Conservation (phyloP, 1,140 invertebrate genomes). For the Neotoxoptera formosana region DNA sequence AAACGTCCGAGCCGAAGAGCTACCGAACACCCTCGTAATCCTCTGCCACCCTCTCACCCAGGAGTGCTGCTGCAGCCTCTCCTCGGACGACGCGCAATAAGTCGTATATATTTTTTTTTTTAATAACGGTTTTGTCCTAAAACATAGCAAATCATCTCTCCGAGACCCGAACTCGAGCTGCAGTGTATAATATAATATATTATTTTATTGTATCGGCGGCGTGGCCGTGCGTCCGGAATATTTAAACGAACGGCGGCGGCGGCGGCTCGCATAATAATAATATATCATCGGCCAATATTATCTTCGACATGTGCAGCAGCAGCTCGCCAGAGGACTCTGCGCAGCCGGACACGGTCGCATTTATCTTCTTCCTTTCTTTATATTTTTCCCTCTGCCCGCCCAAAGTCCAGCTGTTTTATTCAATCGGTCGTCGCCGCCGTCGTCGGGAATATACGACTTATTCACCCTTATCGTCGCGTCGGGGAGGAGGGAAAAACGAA, state of each 20-base stretch:
- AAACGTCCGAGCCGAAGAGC: background rate
- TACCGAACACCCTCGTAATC: background rate
- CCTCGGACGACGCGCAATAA: background rate
- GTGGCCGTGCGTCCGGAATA: conserved; percentile 18
- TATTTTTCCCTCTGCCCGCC: background rate
- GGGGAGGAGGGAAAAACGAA: background rate
- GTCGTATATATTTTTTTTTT: background rate
- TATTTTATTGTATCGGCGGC: background rate
- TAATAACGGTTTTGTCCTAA: background rate
- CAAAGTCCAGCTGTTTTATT: conserved; percentile 43
- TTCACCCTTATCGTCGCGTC: conserved; percentile 33
- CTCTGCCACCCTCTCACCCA: background rate
- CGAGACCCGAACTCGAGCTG: background rate
- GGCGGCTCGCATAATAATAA: background rate
- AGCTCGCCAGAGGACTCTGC: background rate
- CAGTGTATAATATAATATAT: background rate
- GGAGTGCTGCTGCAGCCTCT: background rate
- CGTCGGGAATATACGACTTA: conserved; percentile 34
- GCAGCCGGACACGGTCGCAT: conserved; percentile 21
- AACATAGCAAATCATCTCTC: conserved; percentile 35
- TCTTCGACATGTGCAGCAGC: conserved; percentile 42
- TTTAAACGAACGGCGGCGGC: conserved; percentile 41
- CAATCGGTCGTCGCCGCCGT: conserved; percentile 44
- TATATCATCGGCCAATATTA: conserved; percentile 53
- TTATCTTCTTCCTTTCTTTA: conserved; percentile 41